These are phyloP conservation scores for Rhopilema esculentum DNA, from an alignment of 30 jellyfish, hydroid and myxozoan genomes.

Conservation along the genomic window DNA sequence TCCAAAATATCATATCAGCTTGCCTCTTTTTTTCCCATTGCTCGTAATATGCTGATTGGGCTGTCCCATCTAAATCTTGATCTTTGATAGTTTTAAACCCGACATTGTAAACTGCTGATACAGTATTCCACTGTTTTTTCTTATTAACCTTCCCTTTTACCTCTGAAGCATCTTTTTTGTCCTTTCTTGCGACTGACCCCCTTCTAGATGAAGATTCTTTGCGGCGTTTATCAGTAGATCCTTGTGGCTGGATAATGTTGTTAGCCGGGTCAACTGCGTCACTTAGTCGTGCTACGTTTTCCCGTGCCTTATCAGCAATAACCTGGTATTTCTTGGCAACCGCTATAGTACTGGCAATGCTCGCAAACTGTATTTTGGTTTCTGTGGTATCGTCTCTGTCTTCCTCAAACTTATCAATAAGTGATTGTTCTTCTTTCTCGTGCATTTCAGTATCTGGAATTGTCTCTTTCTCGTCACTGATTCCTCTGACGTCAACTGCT, in stretches of 20 bases:
- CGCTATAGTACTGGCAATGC: background rate
- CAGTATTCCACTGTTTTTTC: slow-evolving; percentile 9
- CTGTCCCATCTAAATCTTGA: background rate
- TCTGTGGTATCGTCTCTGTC: background rate
- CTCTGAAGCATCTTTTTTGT: background rate
- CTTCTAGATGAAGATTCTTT: background rate
- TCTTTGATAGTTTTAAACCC: background rate
- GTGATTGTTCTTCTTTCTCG: background rate
- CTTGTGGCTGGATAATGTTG: background rate
- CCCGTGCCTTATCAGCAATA: background rate
- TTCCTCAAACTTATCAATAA: background rate
- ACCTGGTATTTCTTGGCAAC: background rate
- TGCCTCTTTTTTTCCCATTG: slow-evolving; percentile 38
- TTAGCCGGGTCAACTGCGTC: background rate
- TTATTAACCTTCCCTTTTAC: background rate
- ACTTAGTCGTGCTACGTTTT: background rate
- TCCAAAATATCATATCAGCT: slow-evolving; percentile 63
- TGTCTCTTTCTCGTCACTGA: background rate
- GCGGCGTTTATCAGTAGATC: background rate
- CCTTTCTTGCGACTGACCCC: background rate
- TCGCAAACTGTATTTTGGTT: background rate
- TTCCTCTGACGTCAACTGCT: background rate
- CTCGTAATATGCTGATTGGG: background rate
- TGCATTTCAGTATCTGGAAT: background rate
- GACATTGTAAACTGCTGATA: background rate